Evolutionary conservation across 2,888 invertebrate genomes (phyloP).

Genomic region (Amphiduros pacificus): DNA sequence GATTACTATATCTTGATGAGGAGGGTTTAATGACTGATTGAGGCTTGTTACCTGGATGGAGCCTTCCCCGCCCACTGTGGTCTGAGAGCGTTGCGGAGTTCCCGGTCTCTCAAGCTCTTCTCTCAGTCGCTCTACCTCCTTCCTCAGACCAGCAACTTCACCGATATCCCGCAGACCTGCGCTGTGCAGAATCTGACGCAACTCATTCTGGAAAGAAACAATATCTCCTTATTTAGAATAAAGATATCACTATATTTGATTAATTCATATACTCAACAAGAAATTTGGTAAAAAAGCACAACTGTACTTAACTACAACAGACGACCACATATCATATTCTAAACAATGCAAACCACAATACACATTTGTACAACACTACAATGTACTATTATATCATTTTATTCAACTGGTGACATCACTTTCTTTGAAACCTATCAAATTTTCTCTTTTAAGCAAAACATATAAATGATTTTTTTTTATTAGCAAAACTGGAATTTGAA

Average conservation of each 20-base stretch:
- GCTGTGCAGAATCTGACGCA: not conserved
- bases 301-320: no score
- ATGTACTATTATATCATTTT: no score
- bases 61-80: slow-evolving; percentile 11
- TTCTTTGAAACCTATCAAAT: no score
- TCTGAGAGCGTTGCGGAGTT: slow-evolving; percentile 13
- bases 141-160: not conserved
- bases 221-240: not conserved
- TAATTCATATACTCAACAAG: not conserved
- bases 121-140: not conserved
- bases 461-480: no score
- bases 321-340: no score
- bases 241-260: not conserved
- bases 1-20: no score
- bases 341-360: no score
- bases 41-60: slow-evolving; percentile 12
- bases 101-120: slow-evolving; percentile 6
- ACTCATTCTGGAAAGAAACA: slow-evolving; percentile 8
- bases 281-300: not conserved
- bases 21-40: no score
- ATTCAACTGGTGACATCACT: no score
- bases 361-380: no score
- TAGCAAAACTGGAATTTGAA: no score
- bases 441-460: no score
- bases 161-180: slow-evolving; percentile 1